A percentile compares a stretch with the other conserved stretches of the same genome.
Evolutionary conservation across 2,797 vertebrate species (phyloP).

Genomic region (Myotis daubentonii): DNA sequence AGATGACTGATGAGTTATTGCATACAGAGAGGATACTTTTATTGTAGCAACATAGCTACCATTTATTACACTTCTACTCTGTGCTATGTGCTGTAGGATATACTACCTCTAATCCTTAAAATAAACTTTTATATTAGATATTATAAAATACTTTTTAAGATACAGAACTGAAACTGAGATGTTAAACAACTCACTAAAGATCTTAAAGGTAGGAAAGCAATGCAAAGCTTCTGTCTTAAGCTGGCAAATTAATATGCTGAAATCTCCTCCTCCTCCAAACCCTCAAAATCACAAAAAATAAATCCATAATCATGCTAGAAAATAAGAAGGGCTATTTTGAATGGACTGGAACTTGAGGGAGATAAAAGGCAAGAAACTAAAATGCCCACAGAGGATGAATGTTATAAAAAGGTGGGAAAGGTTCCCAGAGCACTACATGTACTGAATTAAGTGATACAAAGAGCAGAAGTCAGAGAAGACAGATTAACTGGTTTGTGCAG

Average conservation of each 20-base stretch:
- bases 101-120: slow-evolving; percentile 30
- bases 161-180: slow-evolving; percentile 4
- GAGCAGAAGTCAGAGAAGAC: not conserved
- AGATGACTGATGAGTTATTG: slow-evolving; percentile 17
- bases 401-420: not conserved
- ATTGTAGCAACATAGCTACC: not conserved
- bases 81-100: not conserved
- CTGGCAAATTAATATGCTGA: not conserved
- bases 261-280: not conserved
- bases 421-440: not conserved
- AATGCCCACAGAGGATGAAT: not conserved
- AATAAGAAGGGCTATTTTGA: slow-evolving; percentile 1
- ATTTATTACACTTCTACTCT: slow-evolving; percentile 35
- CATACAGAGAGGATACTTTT: not conserved
- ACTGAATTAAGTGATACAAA: not conserved
- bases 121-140: slow-evolving; percentile 33
- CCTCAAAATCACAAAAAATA: slow-evolving; percentile 13
- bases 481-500: not conserved
- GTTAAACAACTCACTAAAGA: not conserved
- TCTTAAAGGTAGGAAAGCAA: slow-evolving; percentile 34
- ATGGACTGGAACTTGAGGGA: not conserved
- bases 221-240: slow-evolving; percentile 22
- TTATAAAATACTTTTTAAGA: not conserved
- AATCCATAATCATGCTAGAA: not conserved
- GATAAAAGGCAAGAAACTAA: not conserved